A percentile compares a stretch with the other conserved stretches of the same genome.
phyloP scores from a whole-genome alignment of 2,888 invertebrate genomes.

The Clitarchus hookeri region DNA sequence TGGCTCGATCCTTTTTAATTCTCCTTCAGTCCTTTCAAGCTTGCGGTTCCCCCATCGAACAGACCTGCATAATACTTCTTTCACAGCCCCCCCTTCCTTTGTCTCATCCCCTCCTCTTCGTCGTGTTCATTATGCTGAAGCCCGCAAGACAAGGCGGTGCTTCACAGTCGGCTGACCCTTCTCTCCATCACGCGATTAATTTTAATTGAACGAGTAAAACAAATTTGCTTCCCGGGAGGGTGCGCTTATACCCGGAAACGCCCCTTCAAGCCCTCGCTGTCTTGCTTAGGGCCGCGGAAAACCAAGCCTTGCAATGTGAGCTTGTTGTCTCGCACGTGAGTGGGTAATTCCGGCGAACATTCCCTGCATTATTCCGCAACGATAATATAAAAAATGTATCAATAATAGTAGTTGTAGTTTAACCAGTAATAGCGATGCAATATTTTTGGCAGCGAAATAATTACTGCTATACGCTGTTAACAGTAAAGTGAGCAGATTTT shows the following conservation, averaged over 20 bases:
- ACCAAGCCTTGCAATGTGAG: too few species aligned
- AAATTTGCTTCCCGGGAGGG: neutral
- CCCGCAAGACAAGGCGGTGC: neutral
- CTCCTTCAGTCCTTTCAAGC: too few species aligned
- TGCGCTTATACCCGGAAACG: neutral
- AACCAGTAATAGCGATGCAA: too few species aligned
- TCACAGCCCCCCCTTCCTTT: neutral
- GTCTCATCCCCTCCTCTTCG: neutral
- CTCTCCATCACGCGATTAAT: slow-evolving; percentile 14
- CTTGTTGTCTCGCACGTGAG: too few species aligned
- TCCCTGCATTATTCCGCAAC: too few species aligned
- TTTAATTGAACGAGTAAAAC: slow-evolving; percentile 14
- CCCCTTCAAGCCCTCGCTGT: neutral
- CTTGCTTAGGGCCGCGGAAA: neutral
- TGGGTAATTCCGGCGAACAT: too few species aligned
- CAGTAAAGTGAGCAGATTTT: too few species aligned
- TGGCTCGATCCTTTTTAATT: too few species aligned
- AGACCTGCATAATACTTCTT: neutral
- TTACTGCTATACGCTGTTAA: too few species aligned
- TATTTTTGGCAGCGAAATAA: too few species aligned
- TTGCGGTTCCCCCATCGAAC: neutral
- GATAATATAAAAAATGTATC: too few species aligned
- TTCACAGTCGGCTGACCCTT: neutral
- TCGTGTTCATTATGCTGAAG: neutral
- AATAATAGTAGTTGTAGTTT: too few species aligned